Conservation (phyloP, 2,113 vertebrate genomes). For the Amia ocellicauda region DNA sequence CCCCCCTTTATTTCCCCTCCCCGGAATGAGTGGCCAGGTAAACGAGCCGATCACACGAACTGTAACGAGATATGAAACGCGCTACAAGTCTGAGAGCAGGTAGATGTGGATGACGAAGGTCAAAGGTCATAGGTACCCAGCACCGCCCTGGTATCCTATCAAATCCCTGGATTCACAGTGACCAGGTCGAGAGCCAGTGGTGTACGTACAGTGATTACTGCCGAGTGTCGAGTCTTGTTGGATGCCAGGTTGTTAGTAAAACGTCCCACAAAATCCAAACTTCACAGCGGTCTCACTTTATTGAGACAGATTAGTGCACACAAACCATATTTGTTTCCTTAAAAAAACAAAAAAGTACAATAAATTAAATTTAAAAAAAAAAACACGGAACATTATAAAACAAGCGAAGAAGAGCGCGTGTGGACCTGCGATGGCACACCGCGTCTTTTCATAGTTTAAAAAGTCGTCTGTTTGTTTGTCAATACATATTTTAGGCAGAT, state of each 20-base stretch:
- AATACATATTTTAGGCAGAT: conserved; percentile 46
- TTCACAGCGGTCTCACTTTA: conserved; percentile 60
- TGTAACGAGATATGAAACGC: no score
- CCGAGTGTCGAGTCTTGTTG: conserved; percentile 17
- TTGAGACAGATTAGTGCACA: conserved; percentile 62
- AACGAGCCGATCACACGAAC: no score
- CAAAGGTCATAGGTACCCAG: no score
- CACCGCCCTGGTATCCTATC: no score
- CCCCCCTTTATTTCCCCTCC: no score
- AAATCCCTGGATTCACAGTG: no score
- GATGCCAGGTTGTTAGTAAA: conserved; percentile 38
- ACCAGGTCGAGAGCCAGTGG: no score
- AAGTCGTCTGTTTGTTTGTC: conserved; percentile 42
- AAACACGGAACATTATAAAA: conserved; percentile 58
- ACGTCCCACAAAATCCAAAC: conserved; percentile 44
- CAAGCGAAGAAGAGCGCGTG: conserved; percentile 57
- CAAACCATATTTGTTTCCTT: conserved; percentile 45
- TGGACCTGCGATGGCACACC: conserved; percentile 52
- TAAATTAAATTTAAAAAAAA: conserved; percentile 60
- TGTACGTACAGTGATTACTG: not conserved
- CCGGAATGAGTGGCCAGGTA: no score
- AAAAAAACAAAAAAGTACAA: conserved; percentile 49
- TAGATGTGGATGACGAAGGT: no score
- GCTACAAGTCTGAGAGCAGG: no score
- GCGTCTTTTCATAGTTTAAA: conserved; percentile 51